These are phyloP conservation scores for Oreochromis spilurus DNA, from an alignment of 2,113 vertebrate genomes.

Conservation along the genomic window DNA sequence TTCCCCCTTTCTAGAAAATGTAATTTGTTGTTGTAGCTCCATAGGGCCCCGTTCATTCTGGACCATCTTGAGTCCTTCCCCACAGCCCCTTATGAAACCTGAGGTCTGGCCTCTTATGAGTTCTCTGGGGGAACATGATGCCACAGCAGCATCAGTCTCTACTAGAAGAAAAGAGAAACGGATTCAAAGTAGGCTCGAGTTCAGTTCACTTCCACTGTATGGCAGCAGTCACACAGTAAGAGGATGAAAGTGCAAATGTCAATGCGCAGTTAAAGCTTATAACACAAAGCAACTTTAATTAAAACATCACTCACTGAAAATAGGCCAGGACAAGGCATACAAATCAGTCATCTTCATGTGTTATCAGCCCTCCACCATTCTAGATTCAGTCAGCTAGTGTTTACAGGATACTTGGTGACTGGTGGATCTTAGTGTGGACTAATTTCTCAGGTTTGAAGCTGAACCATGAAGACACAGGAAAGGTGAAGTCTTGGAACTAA, in stretches of 20 bases:
- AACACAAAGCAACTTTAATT: slow-evolving; percentile 38
- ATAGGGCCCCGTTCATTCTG: not conserved
- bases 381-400: not conserved
- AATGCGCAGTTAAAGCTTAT: slow-evolving; percentile 1
- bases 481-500: not conserved
- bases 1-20: rapidly evolving
- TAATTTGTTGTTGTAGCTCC: not conserved
- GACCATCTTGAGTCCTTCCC: rapidly evolving
- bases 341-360: not conserved
- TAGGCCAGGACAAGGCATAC: not conserved
- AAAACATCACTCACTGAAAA: slow-evolving; percentile 11
- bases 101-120: not conserved
- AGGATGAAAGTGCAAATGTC: not conserved
- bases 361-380: not conserved
- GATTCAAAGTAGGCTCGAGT: not conserved
- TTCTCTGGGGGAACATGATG: not conserved
- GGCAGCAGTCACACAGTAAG: not conserved
- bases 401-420: not conserved
- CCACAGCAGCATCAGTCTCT: slow-evolving; percentile 9
- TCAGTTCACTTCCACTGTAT: not conserved
- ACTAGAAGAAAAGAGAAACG: not conserved
- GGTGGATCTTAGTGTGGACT: not conserved
- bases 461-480: not conserved
- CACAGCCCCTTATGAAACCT: not conserved
- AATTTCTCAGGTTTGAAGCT: not conserved